Evolutionary conservation across 2,113 vertebrate genomes (phyloP).

Genomic region (Meriones unguiculatus): DNA sequence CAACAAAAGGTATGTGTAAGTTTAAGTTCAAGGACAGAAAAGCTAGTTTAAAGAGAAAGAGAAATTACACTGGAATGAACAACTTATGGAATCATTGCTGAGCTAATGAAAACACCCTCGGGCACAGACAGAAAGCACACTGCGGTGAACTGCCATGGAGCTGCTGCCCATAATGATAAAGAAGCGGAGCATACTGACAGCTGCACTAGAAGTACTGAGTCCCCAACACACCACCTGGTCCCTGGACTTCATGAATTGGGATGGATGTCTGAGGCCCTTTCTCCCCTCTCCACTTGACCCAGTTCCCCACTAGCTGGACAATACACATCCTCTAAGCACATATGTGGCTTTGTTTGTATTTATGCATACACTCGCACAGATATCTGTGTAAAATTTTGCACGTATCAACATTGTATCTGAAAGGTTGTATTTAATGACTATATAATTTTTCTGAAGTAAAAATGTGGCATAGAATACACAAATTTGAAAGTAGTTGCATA

Average conservation of each 20-base stretch:
- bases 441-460: slow-evolving; percentile 2
- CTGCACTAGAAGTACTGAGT: no score
- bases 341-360: not conserved
- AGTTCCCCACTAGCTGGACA: not conserved
- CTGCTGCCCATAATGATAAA: not conserved
- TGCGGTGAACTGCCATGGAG: not conserved
- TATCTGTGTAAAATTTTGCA: not conserved
- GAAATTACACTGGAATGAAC: not conserved
- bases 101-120: not conserved
- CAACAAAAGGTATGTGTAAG: not conserved
- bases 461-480: not conserved
- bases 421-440: not conserved
- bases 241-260: not conserved
- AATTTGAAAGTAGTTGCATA: not conserved
- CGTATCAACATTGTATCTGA: not conserved
- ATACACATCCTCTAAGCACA: not conserved
- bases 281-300: not conserved
- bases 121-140: not conserved
- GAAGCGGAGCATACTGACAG: not conserved
- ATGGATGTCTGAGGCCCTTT: not conserved
- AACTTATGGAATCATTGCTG: not conserved
- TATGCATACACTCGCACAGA: not conserved
- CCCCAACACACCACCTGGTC: not conserved
- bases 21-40: not conserved
- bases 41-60: not conserved